Evolutionary conservation across 2,113 vertebrate genomes (phyloP).

Genomic region (Vulpes lagopus): DNA sequence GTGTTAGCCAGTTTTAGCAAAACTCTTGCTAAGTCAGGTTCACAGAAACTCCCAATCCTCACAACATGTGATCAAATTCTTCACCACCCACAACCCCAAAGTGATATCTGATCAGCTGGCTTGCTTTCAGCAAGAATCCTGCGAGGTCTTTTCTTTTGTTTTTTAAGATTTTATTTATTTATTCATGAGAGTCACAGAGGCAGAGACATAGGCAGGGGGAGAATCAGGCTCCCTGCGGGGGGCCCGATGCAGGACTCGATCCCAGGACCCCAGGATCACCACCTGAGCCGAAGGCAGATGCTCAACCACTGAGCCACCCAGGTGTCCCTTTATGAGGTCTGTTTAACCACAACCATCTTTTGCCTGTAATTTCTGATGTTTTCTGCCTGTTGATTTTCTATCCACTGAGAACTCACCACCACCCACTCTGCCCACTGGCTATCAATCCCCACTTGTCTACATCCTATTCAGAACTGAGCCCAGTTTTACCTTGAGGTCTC

Average conservation of each 20-base stretch:
- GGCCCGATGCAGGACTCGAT: too few relatives aligned
- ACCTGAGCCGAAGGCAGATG: too few relatives aligned
- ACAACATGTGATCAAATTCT: neutral
- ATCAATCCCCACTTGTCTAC: neutral
- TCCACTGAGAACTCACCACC: neutral
- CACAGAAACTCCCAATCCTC: neutral
- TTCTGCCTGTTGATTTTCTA: neutral
- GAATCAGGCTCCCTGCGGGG: too few relatives aligned
- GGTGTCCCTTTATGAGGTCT: neutral
- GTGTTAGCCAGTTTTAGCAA: neutral
- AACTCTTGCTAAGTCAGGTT: neutral
- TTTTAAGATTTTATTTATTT: too few relatives aligned
- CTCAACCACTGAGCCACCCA: too few relatives aligned
- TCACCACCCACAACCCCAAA: neutral
- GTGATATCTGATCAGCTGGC: neutral
- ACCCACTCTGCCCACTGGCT: neutral
- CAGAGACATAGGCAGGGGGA: too few relatives aligned
- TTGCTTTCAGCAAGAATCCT: neutral
- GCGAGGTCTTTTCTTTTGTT: neutral
- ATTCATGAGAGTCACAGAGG: too few relatives aligned
- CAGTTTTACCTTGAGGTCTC: neutral
- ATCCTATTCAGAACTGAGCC: neutral
- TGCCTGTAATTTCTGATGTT: neutral
- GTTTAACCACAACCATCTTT: neutral
- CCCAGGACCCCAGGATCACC: too few relatives aligned